Conservation (phyloP, 2,797 vertebrate species). For the Liparis tanakae region DNA sequence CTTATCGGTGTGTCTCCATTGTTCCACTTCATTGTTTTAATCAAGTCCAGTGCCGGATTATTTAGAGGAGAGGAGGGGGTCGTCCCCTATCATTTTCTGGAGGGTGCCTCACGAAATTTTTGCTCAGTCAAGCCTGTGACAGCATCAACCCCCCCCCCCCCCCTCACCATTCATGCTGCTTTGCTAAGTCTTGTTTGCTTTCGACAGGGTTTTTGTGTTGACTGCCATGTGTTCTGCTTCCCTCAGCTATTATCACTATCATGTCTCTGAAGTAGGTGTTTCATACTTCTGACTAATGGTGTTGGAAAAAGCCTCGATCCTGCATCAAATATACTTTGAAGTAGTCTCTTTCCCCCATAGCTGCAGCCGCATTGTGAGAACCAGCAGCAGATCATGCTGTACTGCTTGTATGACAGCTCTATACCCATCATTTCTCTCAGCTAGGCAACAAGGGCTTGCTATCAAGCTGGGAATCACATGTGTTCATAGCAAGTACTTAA, state of each 20-base stretch:
- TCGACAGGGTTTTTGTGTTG: constrained; percentile 49
- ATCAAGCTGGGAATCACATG: neutral
- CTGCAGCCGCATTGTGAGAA: constrained; percentile 2
- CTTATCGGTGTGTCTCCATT: constrained; percentile 33
- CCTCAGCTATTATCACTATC: constrained; percentile 32
- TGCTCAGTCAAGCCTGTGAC: constrained; percentile 25
- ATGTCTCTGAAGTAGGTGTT: constrained; percentile 30
- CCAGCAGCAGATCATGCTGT: neutral
- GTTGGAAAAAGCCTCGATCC: constrained; percentile 14
- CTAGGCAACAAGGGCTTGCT: neutral
- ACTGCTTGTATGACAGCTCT: constrained; percentile 6
- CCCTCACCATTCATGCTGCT: constrained; percentile 21
- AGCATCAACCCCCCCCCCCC: neutral
- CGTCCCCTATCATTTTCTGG: constrained; percentile 57
- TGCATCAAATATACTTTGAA: constrained; percentile 38
- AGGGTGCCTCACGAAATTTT: constrained; percentile 37
- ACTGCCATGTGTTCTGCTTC: constrained; percentile 48
- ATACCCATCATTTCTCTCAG: constrained; percentile 4
- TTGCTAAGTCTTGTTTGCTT: constrained; percentile 27
- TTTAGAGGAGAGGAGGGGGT: constrained; percentile 45
- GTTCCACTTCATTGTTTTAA: constrained; percentile 71
- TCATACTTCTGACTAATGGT: constrained; percentile 41
- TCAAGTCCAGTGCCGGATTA: constrained; percentile 60
- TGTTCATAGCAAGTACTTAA: neutral
- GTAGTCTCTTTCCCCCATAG: constrained; percentile 9